Conservation (phyloP, 2,797 vertebrate genomes). For the Tokudaia tokunoshimensis region DNA sequence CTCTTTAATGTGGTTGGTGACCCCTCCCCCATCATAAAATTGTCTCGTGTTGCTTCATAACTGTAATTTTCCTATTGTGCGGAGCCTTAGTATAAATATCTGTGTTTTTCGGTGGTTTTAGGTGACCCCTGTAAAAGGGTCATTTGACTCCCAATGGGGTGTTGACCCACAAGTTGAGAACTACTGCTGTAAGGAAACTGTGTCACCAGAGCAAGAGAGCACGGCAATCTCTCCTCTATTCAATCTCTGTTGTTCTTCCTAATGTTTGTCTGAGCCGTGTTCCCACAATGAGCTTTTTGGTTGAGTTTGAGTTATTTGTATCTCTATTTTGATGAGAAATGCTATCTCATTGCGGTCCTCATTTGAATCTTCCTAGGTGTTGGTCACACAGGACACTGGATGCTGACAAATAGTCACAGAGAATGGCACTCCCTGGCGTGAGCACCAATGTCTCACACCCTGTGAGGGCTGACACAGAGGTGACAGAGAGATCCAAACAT, state of each 20-base stretch:
- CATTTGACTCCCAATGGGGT: neutral
- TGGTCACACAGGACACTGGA: neutral
- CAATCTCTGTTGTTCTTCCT: neutral
- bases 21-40: neutral
- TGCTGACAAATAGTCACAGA: neutral
- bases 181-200: neutral
- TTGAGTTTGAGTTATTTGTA: neutral
- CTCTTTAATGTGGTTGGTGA: neutral
- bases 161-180: neutral
- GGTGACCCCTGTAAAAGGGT: neutral
- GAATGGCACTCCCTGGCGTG: neutral
- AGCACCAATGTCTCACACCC: neutral
- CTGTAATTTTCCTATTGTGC: neutral
- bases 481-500: conserved; percentile 29
- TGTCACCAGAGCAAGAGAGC: neutral
- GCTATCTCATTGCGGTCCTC: neutral
- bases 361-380: neutral
- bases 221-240: neutral
- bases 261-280: neutral
- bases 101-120: neutral
- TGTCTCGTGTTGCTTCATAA: neutral
- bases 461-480: neutral
- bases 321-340: neutral
- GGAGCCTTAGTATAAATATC: neutral
- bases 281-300: neutral